Conservation (phyloP, 2,113 vertebrate species). For the Seriola rivoliana region DNA sequence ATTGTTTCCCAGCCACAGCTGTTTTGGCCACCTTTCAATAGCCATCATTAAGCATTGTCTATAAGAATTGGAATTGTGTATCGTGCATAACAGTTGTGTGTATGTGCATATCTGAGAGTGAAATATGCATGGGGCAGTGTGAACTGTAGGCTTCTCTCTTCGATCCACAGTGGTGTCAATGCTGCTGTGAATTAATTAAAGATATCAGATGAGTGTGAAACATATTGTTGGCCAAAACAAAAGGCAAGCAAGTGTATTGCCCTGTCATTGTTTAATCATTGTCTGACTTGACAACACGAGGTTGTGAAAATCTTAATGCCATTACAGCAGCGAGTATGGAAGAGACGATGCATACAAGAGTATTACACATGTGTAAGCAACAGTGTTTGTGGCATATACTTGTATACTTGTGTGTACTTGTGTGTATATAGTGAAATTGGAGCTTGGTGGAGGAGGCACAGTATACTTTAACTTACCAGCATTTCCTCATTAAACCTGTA, state of each 20-base stretch:
- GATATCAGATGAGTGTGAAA: conserved; percentile 51
- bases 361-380: not conserved
- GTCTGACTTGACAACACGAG: conserved; percentile 9
- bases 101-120: not conserved
- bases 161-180: conserved; percentile 43
- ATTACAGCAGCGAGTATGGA: not conserved
- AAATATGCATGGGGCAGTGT: conserved; percentile 27
- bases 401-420: no score
- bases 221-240: conserved; percentile 37
- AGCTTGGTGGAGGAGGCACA: not conserved
- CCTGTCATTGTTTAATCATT: not conserved
- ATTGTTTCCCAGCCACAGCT: conserved; percentile 54
- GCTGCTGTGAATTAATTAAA: conserved; percentile 62
- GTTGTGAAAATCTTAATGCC: not conserved
- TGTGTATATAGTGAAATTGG: not conserved
- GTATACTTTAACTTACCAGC: not conserved
- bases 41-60: conserved; percentile 31
- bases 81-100: not conserved
- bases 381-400: not conserved
- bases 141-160: conserved; percentile 50
- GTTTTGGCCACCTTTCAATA: conserved; percentile 53
- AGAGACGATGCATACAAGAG: not conserved
- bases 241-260: conserved; percentile 35
- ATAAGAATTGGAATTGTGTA: conserved; percentile 15
- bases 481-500: not conserved